Base-by-base conservation (phyloP, 1,140 invertebrate species). In the Drosophila hydei region DNA sequence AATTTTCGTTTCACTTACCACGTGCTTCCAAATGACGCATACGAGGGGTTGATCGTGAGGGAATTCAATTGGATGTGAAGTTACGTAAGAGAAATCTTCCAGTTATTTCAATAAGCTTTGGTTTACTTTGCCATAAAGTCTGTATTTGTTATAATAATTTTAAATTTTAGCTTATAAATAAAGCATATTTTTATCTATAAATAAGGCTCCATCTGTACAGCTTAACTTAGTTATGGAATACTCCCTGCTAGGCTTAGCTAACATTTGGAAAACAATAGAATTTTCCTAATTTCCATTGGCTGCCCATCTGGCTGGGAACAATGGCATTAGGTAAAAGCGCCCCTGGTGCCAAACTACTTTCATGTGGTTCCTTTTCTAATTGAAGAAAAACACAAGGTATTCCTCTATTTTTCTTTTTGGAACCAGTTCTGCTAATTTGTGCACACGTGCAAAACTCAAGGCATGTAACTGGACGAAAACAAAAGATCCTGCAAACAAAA, bases 351-450 rank as follows among this genome's bases (percentile, higher is more conserved):
- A 75, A 76, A 78, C 75, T 75, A 79, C 75, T 72, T 83, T 45
- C 54, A 33, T 59, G 40, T 45, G 59, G 70, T 72, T 75, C 65
- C 48, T 72, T 64, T 45, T 25, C 56, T 50, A 55, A 42, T 51
- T 59, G 36, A 71, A 45, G 70, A 56, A 84, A 83, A 83, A 67
- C 67, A 72, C 43, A 71, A 78, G 71, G 70, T 40, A 14, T 16
- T 42, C 8, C 6, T 42, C 16, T n/a, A 5, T 11, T n/a, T 7
- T 42, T 5, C 4, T 16, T 42, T 47, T 54, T 40, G 52, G 40
- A 77, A 87, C 83, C 75, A 87, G 83, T 88, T 87, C 58, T 64
- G 83, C 84, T 87, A 87, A 87, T 87, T 87, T 87, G 78, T 73
- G 72, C 83, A 73, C 83, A 87, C 83, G 83, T 87, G 83, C 81